Percentiles rank a stretch among this genome's conserved stretches.
phyloP scores from a whole-genome alignment of 1,140 invertebrate genomes.

The Tetragnatha versicolor region DNA sequence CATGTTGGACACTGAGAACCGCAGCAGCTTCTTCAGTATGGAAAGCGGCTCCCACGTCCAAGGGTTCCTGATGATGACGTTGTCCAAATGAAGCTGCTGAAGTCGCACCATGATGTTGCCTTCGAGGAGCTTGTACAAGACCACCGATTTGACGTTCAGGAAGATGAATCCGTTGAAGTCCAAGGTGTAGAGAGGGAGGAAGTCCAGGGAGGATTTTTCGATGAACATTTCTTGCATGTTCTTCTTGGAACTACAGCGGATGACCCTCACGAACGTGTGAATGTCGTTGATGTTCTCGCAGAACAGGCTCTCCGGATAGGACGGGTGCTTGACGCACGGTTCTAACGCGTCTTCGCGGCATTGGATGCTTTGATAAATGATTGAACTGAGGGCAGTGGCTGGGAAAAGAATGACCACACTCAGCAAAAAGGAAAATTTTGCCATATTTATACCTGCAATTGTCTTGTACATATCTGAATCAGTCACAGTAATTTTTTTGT shows the following conservation, averaged over 20 bases:
- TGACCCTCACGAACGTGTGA: conserved; percentile 1
- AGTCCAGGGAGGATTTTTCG: conserved; percentile 23
- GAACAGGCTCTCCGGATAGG: not conserved
- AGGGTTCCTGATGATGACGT: not conserved
- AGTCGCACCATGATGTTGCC: conserved; percentile 24
- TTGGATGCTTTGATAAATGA: conserved; percentile 4
- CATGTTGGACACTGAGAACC: conserved; percentile 27
- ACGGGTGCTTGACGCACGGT: conserved; percentile 15
- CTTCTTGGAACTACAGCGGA: conserved; percentile 10
- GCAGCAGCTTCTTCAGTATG: not conserved
- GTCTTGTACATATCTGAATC: no score
- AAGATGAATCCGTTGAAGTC: conserved; percentile 37
- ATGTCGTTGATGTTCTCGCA: conserved; percentile 39
- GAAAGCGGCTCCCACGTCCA: conserved; percentile 26
- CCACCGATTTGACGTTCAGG: conserved; percentile 28
- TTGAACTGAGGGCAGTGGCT: not conserved
- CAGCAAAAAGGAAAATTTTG: no score
- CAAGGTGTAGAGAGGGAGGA: conserved; percentile 5
- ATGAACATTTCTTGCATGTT: conserved; percentile 42
- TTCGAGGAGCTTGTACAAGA: not conserved
- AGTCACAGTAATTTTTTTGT: no score
- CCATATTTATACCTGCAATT: no score
- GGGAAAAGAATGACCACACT: not conserved
- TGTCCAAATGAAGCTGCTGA: conserved; percentile 14
- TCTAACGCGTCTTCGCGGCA: not conserved